Evolutionary conservation across 2,797 vertebrate genomes (phyloP).

Genomic region (Smutsia temminckii): DNA sequence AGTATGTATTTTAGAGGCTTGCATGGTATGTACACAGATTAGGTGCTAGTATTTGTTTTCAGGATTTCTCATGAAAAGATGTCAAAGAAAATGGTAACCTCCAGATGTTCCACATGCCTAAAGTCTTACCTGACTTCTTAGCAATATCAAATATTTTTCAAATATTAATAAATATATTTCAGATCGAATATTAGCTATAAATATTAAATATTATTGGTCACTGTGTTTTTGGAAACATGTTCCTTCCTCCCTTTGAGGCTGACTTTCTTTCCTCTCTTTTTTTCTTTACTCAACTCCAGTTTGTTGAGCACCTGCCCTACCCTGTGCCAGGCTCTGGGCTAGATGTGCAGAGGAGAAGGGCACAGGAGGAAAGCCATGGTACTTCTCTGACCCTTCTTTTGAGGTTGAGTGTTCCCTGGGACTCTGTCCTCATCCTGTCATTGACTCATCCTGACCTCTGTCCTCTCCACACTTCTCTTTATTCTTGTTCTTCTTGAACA

Average conservation of each 20-base stretch:
- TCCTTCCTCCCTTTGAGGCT: background rate
- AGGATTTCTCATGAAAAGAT: slow-evolving; percentile 8
- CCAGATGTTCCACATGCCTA: background rate
- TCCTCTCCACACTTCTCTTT: background rate
- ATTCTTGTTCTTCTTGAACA: background rate
- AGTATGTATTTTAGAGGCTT: background rate
- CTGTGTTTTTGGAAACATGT: background rate
- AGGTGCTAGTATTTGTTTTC: background rate
- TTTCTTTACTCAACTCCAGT: background rate
- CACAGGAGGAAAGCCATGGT: background rate
- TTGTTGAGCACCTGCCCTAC: background rate
- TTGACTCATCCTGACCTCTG: background rate
- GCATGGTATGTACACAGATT: background rate
- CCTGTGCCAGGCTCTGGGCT: background rate
- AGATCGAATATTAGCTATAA: background rate
- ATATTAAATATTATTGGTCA: background rate
- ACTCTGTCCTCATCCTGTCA: background rate
- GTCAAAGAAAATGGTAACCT: background rate
- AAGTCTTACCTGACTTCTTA: background rate
- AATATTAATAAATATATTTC: background rate
- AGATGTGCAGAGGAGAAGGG: background rate
- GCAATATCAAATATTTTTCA: background rate
- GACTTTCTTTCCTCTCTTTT: background rate
- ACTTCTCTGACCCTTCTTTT: background rate
- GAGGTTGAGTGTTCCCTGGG: background rate